Percentiles rank a stretch among this genome's conserved stretches.
These are phyloP conservation scores for Panzeria rudis DNA, from an alignment of 2,888 invertebrate species.

Conservation along the genomic window DNA sequence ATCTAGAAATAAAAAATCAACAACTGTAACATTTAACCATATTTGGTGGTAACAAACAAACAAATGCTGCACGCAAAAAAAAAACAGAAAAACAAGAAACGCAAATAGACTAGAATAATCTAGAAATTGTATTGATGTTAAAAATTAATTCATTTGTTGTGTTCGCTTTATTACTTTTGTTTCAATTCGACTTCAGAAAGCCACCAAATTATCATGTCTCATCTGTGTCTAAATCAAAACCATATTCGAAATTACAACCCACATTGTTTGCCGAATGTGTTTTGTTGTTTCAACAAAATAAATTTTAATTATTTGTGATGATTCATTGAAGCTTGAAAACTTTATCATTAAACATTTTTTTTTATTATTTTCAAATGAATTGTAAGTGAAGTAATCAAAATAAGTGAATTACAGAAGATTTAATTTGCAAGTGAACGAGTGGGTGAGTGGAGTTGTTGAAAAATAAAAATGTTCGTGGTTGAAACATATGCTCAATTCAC, in stretches of 20 bases:
- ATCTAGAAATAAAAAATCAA: constrained; percentile 55
- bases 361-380: constrained; percentile 26
- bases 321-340: constrained; percentile 61
- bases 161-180: constrained; percentile 15
- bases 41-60: constrained; percentile 61
- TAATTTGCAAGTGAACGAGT: constrained; percentile 7
- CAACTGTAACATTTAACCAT: constrained; percentile 71
- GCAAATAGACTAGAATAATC: constrained; percentile 44
- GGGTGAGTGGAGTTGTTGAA: background rate
- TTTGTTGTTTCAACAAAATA: constrained; percentile 8
- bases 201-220: constrained; percentile 51
- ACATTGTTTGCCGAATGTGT: constrained; percentile 31
- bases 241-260: constrained; percentile 44
- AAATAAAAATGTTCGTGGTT: background rate
- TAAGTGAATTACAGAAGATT: constrained; percentile 7
- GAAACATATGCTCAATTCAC: too few species aligned
- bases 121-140: constrained; percentile 37
- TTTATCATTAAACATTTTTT: background rate
- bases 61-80: constrained; percentile 36
- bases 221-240: constrained; percentile 56
- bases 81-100: constrained; percentile 14
- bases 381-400: constrained; percentile 26
- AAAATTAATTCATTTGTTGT: constrained; percentile 37
- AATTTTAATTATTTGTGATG: constrained; percentile 41
- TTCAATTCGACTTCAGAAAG: constrained; percentile 1